A percentile compares a stretch with the other conserved stretches of the same genome.
Conservation (phyloP, 2,113 vertebrate genomes). For the Gadus chalcogrammus region DNA sequence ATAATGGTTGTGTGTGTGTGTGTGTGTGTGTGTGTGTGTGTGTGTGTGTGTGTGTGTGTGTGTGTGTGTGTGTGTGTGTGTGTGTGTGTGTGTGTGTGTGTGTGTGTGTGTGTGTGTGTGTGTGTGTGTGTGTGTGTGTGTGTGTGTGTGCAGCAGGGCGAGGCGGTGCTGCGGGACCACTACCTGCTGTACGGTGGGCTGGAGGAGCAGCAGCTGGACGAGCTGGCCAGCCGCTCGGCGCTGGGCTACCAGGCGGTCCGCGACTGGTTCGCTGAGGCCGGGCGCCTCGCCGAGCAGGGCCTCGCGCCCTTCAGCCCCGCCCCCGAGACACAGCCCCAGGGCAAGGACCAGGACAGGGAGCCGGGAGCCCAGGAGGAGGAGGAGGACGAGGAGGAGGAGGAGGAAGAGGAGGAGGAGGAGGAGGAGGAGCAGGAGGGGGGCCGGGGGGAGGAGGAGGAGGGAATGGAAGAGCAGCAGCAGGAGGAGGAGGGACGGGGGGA, state of each 20-base stretch:
- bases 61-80: not conserved
- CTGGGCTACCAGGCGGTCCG: slow-evolving; percentile 97
- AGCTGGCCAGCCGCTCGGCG: slow-evolving; percentile 89
- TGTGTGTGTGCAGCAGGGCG: slow-evolving; percentile 79
- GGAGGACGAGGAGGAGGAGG: slow-evolving; percentile 37
- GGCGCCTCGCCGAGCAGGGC: slow-evolving; percentile 78
- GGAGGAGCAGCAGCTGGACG: slow-evolving; percentile 91
- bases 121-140: no score
- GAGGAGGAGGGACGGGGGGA: not conserved
- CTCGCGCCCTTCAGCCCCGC: slow-evolving; percentile 74
- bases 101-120: no score
- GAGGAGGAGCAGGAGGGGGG: slow-evolving; percentile 50
- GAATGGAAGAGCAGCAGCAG: not conserved
- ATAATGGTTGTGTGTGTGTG: no score
- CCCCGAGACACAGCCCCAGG: not conserved
- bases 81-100: no score
- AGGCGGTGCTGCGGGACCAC: slow-evolving; percentile 90
- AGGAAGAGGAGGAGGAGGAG: slow-evolving; percentile 53
- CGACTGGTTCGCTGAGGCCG: slow-evolving; percentile 88
- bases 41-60: not conserved
- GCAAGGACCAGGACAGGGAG: slow-evolving; percentile 40
- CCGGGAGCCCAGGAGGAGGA: slow-evolving; percentile 40
- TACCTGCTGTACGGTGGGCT: slow-evolving; percentile 89
- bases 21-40: no score
- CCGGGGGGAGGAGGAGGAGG: slow-evolving; percentile 67